A percentile compares a stretch with the other conserved stretches of the same genome.
These are phyloP conservation scores for Eudyptes chrysolophus DNA, from an alignment of 2,113 vertebrate species.

Conservation along the genomic window DNA sequence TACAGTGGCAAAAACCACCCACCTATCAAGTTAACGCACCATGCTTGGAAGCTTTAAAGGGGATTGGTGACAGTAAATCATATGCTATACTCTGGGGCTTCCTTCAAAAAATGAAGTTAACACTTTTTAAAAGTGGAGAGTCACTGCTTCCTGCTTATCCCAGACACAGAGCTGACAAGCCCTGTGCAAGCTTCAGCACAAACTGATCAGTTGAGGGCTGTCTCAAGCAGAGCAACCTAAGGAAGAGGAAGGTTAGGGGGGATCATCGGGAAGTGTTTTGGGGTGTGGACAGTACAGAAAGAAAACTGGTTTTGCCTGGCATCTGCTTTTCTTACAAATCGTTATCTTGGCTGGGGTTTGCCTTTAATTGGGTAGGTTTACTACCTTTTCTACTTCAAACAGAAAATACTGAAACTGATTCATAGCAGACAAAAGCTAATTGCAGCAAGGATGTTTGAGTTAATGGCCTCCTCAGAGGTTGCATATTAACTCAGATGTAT, in stretches of 20 bases:
- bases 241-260: neutral
- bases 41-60: neutral
- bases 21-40: neutral
- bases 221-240: neutral
- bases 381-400: neutral
- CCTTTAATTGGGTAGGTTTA: neutral
- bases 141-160: neutral
- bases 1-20: neutral
- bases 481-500: neutral
- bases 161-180: neutral
- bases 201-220: neutral
- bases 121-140: neutral
- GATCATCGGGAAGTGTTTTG: accelerated
- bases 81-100: neutral
- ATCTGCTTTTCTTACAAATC: neutral
- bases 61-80: neutral
- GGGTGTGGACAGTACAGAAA: neutral
- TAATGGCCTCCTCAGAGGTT: neutral
- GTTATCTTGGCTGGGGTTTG: neutral
- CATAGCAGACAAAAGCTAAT: neutral
- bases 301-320: neutral
- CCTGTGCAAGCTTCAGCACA: neutral
- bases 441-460: neutral
- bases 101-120: neutral
- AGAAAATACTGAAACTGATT: neutral